phyloP scores from a whole-genome alignment of 2,113 vertebrate genomes.

The Triplophysa tibetana region DNA sequence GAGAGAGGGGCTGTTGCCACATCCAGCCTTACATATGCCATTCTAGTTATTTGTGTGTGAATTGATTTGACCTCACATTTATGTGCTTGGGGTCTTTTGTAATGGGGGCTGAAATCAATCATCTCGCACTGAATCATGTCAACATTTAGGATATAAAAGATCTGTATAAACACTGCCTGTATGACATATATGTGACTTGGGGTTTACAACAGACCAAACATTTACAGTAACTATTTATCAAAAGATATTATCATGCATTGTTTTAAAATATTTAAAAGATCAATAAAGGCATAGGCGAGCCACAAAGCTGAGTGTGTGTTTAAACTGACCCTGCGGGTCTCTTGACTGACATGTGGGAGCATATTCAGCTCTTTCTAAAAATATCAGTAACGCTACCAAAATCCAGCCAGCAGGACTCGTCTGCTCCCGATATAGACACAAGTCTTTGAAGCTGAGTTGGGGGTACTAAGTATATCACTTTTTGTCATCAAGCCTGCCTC shows the following conservation, averaged over 20 bases:
- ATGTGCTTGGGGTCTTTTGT: conserved; percentile 15
- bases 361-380: conserved; percentile 72
- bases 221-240: neutral
- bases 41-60: neutral
- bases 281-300: neutral
- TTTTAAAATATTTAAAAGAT: neutral
- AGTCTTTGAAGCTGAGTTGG: conserved; percentile 74
- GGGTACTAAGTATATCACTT: conserved; percentile 78
- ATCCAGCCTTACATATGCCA: conserved; percentile 1
- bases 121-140: neutral
- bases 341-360: conserved; percentile 58
- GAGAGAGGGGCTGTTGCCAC: neutral
- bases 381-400: conserved; percentile 70
- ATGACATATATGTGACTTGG: neutral
- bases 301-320: neutral
- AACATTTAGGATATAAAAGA: neutral
- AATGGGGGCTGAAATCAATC: conserved; percentile 17
- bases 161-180: neutral
- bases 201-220: neutral
- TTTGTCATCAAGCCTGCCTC: conserved; percentile 75
- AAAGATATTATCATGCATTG: neutral
- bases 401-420: conserved; percentile 69
- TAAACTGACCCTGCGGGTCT: conserved; percentile 1
- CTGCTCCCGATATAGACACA: conserved; percentile 74
- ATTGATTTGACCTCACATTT: conserved; percentile 26